Base-by-base conservation (phyloP, 1,140 invertebrate species). In the Drosophila varians region DNA sequence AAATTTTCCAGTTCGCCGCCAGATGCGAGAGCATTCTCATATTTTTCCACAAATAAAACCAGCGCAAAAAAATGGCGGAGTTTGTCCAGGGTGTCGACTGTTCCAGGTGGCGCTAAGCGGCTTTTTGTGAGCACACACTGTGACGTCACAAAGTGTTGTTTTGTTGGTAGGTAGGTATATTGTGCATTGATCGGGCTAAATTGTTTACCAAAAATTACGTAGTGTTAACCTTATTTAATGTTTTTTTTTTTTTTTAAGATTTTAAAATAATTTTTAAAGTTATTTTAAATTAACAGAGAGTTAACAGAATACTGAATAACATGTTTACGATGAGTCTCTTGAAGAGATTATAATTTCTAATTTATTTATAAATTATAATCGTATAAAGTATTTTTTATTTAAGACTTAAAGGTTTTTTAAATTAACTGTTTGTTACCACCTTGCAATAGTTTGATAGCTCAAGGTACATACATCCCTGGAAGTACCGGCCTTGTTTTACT, bases 61-160 rank as follows among this genome's bases (percentile, higher is more conserved):
- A 42, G 84, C 77, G 66, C 52, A 70, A 65, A 69, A 86, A 84
- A 86, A 86, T 86, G 80, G 80, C 80, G 80, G 80, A 66, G 61
- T 66, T 19, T 28, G 38, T 31, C 26, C 68, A 73, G 23, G 56
- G 48, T 36, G 69, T 21, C 21, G 14, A 1, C 11, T 2, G 28
- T 12, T 12, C 4, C 23, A 26, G 55, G 69, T 69, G 51, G 19
- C 6, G 8, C 25, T 5, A n/a, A 14, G 12, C 31, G 34, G 40
- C 18, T n/a, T 69, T 40, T 69, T 55, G 8, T 31, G 1, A 23
- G 19, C 3, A 6, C 0, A 8, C 8, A 21, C 3, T 26, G 19
- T 57, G 49, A 69, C 62, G 49, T 55, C 65, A 69, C 11, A 46
- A 40, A 11, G 1, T 6, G 21, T 21, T 2, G 21, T 0, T 6